Percentiles rank a stretch among this genome's conserved stretches.
phyloP scores from a whole-genome alignment of 2,797 vertebrate species.

The Synaphobranchus kaupii region DNA sequence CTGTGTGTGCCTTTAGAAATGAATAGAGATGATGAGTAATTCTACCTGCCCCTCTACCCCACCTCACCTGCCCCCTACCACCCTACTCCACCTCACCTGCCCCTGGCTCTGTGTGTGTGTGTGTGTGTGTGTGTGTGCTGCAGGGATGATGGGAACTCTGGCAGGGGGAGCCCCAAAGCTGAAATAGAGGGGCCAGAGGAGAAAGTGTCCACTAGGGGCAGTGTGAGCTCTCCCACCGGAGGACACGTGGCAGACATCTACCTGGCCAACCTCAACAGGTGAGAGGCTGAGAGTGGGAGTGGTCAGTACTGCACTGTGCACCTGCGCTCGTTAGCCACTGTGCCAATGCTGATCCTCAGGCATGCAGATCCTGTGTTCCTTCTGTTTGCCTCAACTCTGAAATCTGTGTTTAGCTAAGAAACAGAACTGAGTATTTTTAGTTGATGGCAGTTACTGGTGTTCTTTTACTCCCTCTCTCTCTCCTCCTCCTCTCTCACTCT shows the following conservation, averaged over 20 bases:
- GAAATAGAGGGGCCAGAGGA: constrained; percentile 87
- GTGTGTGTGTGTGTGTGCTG: constrained; percentile 33
- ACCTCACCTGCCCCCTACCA: too few species aligned
- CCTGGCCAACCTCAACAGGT: constrained; percentile 89
- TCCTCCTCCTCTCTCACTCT: constrained; percentile 29
- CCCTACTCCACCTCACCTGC: too few species aligned
- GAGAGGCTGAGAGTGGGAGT: constrained; percentile 10
- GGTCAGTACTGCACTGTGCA: too few species aligned
- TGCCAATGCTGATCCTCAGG: not conserved
- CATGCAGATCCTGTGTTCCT: not conserved
- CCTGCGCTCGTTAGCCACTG: not conserved
- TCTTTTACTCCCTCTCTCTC: not conserved
- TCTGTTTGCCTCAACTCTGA: not conserved
- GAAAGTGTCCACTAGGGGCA: constrained; percentile 87
- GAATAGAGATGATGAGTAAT: not conserved
- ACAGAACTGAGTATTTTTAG: not conserved
- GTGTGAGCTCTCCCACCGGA: constrained; percentile 88
- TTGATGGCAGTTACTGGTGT: too few species aligned
- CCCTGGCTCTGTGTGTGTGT: too few species aligned
- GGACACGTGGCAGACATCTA: constrained; percentile 97
- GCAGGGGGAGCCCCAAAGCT: constrained; percentile 90
- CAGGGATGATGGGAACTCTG: constrained; percentile 82
- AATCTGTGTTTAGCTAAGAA: not conserved
- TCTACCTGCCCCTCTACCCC: too few species aligned
- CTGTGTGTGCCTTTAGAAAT: not conserved